Evolutionary conservation across 2,113 vertebrate genomes (phyloP).

Genomic region (Saguinus imperator): DNA sequence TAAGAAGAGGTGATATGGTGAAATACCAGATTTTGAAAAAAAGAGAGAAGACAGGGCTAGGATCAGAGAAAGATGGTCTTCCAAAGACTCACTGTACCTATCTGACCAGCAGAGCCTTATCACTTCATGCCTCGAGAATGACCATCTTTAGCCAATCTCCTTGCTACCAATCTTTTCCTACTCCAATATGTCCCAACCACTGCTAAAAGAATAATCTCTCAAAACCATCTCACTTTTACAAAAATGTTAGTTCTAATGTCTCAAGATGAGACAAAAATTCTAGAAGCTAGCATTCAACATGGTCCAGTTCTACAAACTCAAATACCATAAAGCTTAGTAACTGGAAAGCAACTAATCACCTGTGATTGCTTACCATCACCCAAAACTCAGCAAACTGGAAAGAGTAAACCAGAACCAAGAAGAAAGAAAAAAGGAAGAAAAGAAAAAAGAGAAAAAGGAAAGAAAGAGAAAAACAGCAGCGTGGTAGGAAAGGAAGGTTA

Average conservation of each 20-base stretch:
- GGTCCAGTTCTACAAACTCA: neutral
- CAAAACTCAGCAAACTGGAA: neutral
- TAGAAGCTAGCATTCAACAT: neutral
- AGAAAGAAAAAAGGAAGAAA: too few species aligned
- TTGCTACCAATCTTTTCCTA: neutral
- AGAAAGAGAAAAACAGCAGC: neutral
- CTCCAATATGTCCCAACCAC: neutral
- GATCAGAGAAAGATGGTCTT: neutral
- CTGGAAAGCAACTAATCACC: neutral
- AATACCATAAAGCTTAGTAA: conserved; percentile 12
- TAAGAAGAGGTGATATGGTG: neutral
- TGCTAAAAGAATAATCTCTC: neutral
- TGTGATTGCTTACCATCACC: neutral
- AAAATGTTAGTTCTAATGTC: neutral
- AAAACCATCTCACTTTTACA: neutral
- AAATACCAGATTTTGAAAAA: neutral
- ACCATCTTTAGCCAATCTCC: neutral
- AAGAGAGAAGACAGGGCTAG: neutral
- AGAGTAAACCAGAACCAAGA: neutral
- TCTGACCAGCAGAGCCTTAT: neutral
- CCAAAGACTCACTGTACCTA: neutral
- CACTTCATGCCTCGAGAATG: neutral
- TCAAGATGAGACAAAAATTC: conserved; percentile 3
- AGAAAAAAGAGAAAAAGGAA: neutral
- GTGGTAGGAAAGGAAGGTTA: neutral